phyloP scores from a whole-genome alignment of 2,888 invertebrate genomes.

The Dynastes maya region DNA sequence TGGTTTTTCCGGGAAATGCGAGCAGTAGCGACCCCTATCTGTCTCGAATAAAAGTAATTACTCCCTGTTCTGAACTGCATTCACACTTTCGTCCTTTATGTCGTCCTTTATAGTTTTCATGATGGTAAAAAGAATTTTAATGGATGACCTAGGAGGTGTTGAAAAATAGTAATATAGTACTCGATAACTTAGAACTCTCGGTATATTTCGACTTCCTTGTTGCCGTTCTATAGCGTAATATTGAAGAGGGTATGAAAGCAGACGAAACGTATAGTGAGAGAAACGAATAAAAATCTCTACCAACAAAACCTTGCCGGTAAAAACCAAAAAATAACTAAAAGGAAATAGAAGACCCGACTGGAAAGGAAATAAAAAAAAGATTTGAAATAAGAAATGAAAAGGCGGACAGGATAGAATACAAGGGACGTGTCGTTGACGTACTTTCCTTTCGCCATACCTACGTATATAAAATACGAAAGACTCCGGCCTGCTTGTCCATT shows the following conservation, averaged over 20 bases:
- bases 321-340: not conserved
- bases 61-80: slow-evolving; percentile 26
- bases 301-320: too few relatives aligned
- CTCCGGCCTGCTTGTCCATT: not conserved
- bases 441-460: not conserved
- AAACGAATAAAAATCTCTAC: too few relatives aligned
- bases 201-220: too few relatives aligned
- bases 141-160: too few relatives aligned
- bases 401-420: not conserved
- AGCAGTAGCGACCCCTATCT: slow-evolving; percentile 2
- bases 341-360: too few relatives aligned
- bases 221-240: too few relatives aligned
- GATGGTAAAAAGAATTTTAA: not conserved
- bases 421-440: slow-evolving; percentile 13
- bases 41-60: slow-evolving; percentile 42
- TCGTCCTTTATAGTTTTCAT: slow-evolving; percentile 9
- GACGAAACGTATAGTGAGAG: not conserved
- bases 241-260: not conserved
- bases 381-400: not conserved
- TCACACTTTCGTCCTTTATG: slow-evolving; percentile 23
- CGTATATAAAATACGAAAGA: too few relatives aligned
- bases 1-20: not conserved
- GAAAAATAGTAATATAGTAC: too few relatives aligned
- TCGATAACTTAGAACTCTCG: too few relatives aligned
- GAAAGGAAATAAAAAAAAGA: too few relatives aligned